These are phyloP conservation scores for Eupsittula cactorum DNA, from an alignment of 2,113 vertebrate species.

Conservation along the genomic window DNA sequence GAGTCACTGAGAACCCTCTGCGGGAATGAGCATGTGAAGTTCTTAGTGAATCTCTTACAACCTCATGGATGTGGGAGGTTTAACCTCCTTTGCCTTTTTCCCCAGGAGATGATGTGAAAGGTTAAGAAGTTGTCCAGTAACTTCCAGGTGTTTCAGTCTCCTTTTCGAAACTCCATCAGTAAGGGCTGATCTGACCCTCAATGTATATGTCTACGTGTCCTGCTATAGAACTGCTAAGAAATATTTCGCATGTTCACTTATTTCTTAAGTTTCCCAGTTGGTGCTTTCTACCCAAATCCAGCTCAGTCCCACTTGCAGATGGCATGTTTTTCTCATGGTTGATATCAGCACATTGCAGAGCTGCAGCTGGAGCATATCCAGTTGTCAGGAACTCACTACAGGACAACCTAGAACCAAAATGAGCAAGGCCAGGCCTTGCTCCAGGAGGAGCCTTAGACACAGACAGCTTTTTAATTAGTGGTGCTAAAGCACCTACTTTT, in stretches of 20 bases:
- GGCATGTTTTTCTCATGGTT: not conserved
- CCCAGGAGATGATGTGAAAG: not conserved
- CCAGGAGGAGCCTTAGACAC: not conserved
- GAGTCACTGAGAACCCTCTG: not conserved
- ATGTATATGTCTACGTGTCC: not conserved
- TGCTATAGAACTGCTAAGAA: not conserved
- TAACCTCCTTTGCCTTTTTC: conserved; percentile 5
- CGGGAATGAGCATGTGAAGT: not conserved
- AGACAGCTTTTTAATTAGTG: not conserved
- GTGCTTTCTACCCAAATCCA: not conserved
- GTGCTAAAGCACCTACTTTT: not conserved
- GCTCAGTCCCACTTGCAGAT: not conserved
- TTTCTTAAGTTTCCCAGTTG: not conserved
- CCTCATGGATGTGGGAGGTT: not conserved
- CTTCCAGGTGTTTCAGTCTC: not conserved
- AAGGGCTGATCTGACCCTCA: not conserved
- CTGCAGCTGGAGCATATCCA: not conserved
- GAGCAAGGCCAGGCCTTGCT: not conserved
- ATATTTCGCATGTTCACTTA: not conserved
- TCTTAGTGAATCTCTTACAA: not conserved
- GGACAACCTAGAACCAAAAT: not conserved
- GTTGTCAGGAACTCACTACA: not conserved
- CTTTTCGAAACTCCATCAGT: not conserved
- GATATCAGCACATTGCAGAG: not conserved
- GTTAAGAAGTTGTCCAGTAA: not conserved